Evolutionary conservation across 2,888 invertebrate genomes (phyloP).

Genomic region (Noctua janthe): DNA sequence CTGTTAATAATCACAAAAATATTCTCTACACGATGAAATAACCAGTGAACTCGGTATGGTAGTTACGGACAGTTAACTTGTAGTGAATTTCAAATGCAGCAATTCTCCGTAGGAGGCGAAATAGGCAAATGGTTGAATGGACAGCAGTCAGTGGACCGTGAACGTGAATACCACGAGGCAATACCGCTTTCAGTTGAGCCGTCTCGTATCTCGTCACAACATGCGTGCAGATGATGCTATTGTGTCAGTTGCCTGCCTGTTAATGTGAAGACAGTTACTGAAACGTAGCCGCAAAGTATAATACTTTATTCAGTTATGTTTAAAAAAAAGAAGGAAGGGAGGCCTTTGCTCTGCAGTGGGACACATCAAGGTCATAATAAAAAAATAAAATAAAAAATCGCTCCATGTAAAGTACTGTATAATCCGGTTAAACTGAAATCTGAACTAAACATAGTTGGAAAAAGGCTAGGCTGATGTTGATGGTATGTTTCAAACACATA

Average conservation of each 20-base stretch:
- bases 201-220: conserved; percentile 59
- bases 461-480: neutral
- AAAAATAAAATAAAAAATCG: too few species aligned
- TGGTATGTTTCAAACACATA: neutral
- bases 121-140: conserved; percentile 70
- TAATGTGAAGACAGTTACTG: conserved; percentile 29
- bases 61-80: conserved; percentile 58
- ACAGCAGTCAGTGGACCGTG: conserved; percentile 73
- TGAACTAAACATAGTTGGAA: neutral
- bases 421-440: neutral
- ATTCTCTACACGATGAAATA: conserved; percentile 12
- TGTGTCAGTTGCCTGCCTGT: conserved; percentile 40
- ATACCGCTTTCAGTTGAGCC: conserved; percentile 67
- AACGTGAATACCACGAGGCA: conserved; percentile 72
- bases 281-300: neutral
- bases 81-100: conserved; percentile 53
- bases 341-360: too few species aligned
- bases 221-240: conserved; percentile 56
- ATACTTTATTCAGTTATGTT: neutral
- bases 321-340: neutral
- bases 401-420: neutral
- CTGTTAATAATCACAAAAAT: neutral
- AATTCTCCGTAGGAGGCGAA: conserved; percentile 61
- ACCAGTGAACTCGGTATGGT: conserved; percentile 34
- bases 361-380: too few species aligned